A percentile compares a stretch with the other conserved stretches of the same genome.
Conservation (phyloP, 1,140 invertebrate species). For the Hermetia illucens region DNA sequence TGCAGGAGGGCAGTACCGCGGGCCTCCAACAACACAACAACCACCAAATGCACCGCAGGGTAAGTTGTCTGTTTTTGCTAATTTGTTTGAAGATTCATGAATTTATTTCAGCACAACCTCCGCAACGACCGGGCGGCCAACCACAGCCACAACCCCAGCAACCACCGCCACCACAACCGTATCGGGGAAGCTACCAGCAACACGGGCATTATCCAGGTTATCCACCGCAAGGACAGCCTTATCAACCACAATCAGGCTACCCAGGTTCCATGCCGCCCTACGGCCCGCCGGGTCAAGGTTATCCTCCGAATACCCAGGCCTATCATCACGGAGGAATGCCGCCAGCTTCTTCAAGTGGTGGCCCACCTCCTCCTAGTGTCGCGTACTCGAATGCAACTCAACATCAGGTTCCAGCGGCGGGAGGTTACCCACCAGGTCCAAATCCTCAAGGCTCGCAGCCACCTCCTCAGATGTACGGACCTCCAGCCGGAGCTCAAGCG, state of each 20-base stretch:
- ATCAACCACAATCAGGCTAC: conserved; percentile 34
- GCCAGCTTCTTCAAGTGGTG: conserved; percentile 15
- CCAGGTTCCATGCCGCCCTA: conserved; percentile 24
- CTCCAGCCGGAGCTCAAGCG: conserved; percentile 28
- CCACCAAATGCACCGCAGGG: too few relatives aligned
- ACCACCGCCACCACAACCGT: conserved; percentile 27
- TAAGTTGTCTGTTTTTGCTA: conserved; percentile 2
- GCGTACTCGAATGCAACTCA: conserved; percentile 17
- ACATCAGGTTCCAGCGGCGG: conserved; percentile 20
- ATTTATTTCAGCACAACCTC: conserved; percentile 1
- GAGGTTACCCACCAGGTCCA: conserved; percentile 19
- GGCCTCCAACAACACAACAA: not conserved
- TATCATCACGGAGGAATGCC: conserved; percentile 28
- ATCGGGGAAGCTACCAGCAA: conserved; percentile 33
- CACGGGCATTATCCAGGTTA: conserved; percentile 35
- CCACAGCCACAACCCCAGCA: conserved; percentile 10
- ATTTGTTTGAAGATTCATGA: not conserved
- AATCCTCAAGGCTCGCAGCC: conserved; percentile 16
- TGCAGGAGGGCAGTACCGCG: not conserved
- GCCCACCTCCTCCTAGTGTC: conserved; percentile 11
- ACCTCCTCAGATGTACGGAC: conserved; percentile 24
- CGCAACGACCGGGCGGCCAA: not conserved
- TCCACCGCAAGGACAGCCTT: conserved; percentile 30
- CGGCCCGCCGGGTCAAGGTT: conserved; percentile 23
- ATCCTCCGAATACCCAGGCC: conserved; percentile 23